These are phyloP conservation scores for Chiroxiphia lanceolata DNA, from an alignment of 2,797 vertebrate genomes.

Conservation along the genomic window DNA sequence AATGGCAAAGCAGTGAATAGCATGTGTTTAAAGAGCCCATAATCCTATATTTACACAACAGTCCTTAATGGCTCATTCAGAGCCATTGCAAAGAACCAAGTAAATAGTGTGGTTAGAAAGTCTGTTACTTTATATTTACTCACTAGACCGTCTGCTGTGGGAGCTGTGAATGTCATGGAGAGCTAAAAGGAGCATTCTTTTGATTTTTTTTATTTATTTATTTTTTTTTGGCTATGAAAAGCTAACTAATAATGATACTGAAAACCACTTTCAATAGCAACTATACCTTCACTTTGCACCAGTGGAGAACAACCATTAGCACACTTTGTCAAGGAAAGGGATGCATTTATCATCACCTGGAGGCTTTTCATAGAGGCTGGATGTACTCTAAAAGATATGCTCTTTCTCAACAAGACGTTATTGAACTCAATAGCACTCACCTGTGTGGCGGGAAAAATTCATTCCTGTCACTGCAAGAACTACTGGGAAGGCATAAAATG, in stretches of 20 bases:
- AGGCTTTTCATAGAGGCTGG: conserved; percentile 43
- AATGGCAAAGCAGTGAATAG: conserved; percentile 65
- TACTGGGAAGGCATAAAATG: not conserved
- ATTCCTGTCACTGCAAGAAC: not conserved
- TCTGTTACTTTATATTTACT: conserved; percentile 72
- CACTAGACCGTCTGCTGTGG: conserved; percentile 64
- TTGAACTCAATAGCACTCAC: conserved; percentile 58
- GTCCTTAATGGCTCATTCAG: conserved; percentile 72
- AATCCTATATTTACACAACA: conserved; percentile 74
- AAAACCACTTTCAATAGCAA: conserved; percentile 53
- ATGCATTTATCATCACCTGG: conserved; percentile 66
- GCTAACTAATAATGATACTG: conserved; percentile 52
- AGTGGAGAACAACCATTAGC: conserved; percentile 54
- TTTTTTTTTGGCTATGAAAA: conserved; percentile 28
- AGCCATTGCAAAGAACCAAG: conserved; percentile 65
- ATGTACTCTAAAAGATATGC: conserved; percentile 39
- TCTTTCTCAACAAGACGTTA: conserved; percentile 50
- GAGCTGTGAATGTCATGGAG: conserved; percentile 60
- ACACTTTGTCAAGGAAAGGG: conserved; percentile 57
- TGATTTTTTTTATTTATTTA: not conserved
- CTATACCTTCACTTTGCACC: conserved; percentile 55
- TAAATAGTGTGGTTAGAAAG: conserved; percentile 69
- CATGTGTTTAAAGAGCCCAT: conserved; percentile 66
- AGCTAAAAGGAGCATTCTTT: conserved; percentile 59
- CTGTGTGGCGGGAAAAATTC: conserved; percentile 16